A percentile compares a stretch with the other conserved stretches of the same genome.
These are phyloP conservation scores for Siniperca obscura DNA, from an alignment of 2,797 vertebrate species.

Conservation along the genomic window DNA sequence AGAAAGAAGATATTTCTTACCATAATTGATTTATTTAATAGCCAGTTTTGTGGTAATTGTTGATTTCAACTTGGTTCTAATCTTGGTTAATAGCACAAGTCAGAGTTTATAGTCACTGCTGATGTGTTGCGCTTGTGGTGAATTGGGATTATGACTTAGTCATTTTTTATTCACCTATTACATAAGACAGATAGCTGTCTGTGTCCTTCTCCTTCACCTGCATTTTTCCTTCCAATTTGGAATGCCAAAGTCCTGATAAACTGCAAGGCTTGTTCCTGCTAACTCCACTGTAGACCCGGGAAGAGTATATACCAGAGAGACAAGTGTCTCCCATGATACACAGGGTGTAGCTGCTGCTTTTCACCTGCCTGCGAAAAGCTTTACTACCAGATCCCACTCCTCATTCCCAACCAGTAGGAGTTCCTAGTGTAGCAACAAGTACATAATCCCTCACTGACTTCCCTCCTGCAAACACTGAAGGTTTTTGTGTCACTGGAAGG, in stretches of 20 bases:
- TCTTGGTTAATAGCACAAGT: neutral
- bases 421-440: neutral
- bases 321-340: neutral
- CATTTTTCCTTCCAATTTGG: neutral
- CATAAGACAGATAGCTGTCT: neutral
- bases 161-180: neutral
- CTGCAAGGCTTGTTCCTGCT: neutral
- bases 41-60: neutral
- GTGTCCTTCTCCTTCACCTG: neutral
- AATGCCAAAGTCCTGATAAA: neutral
- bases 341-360: neutral
- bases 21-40: neutral
- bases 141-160: neutral
- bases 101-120: neutral
- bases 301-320: neutral
- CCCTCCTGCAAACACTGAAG: neutral
- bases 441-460: neutral
- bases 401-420: neutral
- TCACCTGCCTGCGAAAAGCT: neutral
- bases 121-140: neutral
- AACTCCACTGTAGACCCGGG: neutral
- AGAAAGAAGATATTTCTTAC: too few relatives aligned
- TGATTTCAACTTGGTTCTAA: neutral
- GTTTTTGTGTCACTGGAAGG: neutral
- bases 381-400: neutral